Conservation (phyloP, 2,113 vertebrate species). For the Brachypodius melanocephalos region DNA sequence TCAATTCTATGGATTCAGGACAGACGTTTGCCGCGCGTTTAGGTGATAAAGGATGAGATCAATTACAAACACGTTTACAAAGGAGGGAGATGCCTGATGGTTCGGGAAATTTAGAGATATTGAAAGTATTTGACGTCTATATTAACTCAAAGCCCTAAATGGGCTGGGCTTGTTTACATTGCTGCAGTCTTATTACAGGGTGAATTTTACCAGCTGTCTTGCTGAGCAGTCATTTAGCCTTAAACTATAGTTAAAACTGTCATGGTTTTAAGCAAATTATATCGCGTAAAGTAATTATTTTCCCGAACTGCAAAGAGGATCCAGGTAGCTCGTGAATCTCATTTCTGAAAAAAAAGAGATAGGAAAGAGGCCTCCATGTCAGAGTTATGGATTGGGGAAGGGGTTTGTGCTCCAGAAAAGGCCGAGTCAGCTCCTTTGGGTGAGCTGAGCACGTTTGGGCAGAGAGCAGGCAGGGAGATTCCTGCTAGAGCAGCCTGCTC, state of each 20-base stretch:
- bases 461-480: not conserved
- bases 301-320: constrained; percentile 25
- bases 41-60: not conserved
- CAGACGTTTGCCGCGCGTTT: not conserved
- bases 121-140: constrained; percentile 49
- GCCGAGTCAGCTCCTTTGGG: accelerated
- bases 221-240: constrained; percentile 41
- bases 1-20: not conserved
- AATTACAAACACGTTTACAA: not conserved
- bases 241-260: constrained; percentile 60
- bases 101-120: constrained; percentile 21
- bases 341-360: not conserved
- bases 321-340: constrained; percentile 35
- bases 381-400: accelerated
- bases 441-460: accelerated
- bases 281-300: constrained; percentile 54
- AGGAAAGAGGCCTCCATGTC: not conserved
- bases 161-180: constrained; percentile 20
- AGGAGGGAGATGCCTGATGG: not conserved
- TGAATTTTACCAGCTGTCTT: constrained; percentile 63
- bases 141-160: constrained; percentile 49
- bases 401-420: not conserved
- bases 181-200: constrained; percentile 49
- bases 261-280: constrained; percentile 63
- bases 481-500: not conserved